phyloP scores from a whole-genome alignment of 2,113 vertebrate genomes.

The Calyptomena viridis region DNA sequence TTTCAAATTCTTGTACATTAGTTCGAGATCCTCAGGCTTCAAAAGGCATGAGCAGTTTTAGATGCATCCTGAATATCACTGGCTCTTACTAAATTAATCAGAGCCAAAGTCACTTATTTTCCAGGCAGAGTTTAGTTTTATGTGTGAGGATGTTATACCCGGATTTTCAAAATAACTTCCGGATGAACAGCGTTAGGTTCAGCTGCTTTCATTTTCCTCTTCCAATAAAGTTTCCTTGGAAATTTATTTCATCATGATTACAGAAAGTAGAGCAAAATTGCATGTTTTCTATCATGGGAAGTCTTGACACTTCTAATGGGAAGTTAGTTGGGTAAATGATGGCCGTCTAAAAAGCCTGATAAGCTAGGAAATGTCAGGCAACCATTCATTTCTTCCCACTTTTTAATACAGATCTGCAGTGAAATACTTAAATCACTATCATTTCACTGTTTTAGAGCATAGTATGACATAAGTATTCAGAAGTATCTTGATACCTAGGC shows the following conservation, averaged over 20 bases:
- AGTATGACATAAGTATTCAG: not conserved
- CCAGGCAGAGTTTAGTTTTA: not conserved
- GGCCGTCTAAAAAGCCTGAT: not conserved
- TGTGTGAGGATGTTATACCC: not conserved
- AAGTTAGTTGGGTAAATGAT: not conserved
- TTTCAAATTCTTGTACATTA: not conserved
- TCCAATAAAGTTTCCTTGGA: not conserved
- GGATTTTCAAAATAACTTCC: not conserved
- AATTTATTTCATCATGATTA: not conserved
- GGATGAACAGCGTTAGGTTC: not conserved
- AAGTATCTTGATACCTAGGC: not conserved
- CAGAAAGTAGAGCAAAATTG: not conserved
- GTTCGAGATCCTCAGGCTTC: not conserved
- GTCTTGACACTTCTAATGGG: not conserved
- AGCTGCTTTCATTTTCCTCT: not conserved
- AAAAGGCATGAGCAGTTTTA: not conserved
- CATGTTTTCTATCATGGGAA: not conserved
- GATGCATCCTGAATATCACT: not conserved
- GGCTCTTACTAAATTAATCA: not conserved
- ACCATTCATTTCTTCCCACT: not conserved
- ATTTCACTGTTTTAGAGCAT: not conserved
- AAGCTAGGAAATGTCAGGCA: not conserved
- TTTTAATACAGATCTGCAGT: not conserved
- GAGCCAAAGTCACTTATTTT: not conserved
- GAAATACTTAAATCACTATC: not conserved